phyloP scores from a whole-genome alignment of 2,113 vertebrate genomes.

The Hylia prasina region DNA sequence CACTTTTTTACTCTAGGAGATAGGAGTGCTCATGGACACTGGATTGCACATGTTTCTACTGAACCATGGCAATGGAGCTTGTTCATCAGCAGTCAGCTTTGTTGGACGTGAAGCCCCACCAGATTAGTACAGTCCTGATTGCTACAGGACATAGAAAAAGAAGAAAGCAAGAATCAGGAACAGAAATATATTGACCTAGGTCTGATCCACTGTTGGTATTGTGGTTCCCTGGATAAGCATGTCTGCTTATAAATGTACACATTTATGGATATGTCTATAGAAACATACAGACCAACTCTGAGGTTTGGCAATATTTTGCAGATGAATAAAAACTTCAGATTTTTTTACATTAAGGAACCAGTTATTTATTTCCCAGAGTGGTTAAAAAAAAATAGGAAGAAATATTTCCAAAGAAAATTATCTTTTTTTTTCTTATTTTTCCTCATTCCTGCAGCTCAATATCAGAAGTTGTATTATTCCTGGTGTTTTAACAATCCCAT shows the following conservation, averaged over 20 bases:
- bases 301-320: not conserved
- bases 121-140: not conserved
- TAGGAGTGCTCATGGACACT: not conserved
- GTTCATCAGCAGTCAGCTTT: not conserved
- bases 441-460: not conserved
- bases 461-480: not conserved
- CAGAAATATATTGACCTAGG: not conserved
- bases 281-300: not conserved
- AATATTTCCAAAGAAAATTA: not conserved
- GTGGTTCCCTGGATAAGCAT: not conserved
- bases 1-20: not conserved
- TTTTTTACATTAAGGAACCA: not conserved
- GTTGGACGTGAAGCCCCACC: not conserved
- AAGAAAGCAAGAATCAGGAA: not conserved
- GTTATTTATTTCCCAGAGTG: not conserved
- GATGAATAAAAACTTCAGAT: not conserved
- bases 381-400: not conserved
- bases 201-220: not conserved
- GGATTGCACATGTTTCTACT: not conserved
- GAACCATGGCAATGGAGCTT: not conserved
- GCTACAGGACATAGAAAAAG: not conserved
- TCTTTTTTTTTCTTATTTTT: not conserved
- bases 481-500: not conserved
- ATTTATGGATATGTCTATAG: not conserved
- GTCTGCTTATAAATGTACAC: not conserved